phyloP scores from a whole-genome alignment of 2,797 vertebrate species.

The Darevskia nairensis region DNA sequence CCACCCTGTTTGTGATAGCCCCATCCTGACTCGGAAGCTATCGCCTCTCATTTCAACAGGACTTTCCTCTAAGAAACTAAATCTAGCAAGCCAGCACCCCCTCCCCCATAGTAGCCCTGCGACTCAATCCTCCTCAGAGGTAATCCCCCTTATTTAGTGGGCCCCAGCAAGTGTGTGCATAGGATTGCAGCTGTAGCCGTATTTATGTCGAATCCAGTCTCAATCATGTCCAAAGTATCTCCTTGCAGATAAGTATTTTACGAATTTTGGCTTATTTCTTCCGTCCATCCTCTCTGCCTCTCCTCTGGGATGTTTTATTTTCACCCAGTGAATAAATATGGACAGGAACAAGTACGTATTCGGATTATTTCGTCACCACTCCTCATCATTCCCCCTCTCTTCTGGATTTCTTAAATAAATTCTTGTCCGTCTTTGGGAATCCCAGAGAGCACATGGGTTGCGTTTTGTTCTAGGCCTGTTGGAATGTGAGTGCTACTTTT shows the following conservation, averaged over 20 bases:
- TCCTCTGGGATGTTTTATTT: neutral
- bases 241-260: neutral
- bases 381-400: neutral
- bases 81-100: neutral
- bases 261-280: too few species aligned
- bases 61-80: too few species aligned
- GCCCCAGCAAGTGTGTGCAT: neutral
- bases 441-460: neutral
- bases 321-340: accelerated
- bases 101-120: neutral
- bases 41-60: neutral
- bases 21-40: neutral
- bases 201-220: neutral
- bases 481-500: neutral
- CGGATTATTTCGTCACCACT: neutral
- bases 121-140: neutral
- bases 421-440: neutral
- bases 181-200: neutral
- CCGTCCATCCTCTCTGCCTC: neutral
- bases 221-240: neutral
- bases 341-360: neutral
- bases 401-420: neutral
- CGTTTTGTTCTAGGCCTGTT: neutral
- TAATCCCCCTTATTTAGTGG: neutral
- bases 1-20: too few species aligned